Percentiles rank a stretch among this genome's conserved stretches.
These are phyloP conservation scores for Propsilocerus akamusi DNA, from an alignment of 1,140 invertebrate species.

Conservation along the genomic window DNA sequence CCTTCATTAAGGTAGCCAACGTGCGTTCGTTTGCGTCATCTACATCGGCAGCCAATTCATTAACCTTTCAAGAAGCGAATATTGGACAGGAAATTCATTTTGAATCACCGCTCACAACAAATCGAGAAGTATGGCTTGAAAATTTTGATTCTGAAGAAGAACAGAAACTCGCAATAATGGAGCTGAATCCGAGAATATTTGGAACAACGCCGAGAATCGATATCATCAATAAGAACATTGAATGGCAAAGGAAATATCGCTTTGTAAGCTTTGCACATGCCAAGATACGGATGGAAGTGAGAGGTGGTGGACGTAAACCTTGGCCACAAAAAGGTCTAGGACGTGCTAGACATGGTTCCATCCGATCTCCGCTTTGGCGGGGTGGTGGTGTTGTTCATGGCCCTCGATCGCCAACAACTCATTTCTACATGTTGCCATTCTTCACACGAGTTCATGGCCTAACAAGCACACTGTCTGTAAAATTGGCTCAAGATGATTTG, in stretches of 20 bases:
- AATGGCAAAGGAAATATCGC: conserved; percentile 76
- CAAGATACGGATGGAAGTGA: conserved; percentile 62
- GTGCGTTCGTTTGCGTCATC: neutral
- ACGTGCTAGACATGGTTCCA: conserved; percentile 75
- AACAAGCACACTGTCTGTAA: conserved; percentile 64
- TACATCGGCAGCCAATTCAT: neutral
- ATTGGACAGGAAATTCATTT: neutral
- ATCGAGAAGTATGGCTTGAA: conserved; percentile 76
- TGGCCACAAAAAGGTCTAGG: conserved; percentile 93
- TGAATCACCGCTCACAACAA: neutral
- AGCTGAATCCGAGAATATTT: conserved; percentile 79
- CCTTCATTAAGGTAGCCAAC: neutral
- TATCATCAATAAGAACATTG: conserved; percentile 68
- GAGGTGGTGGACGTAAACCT: conserved; percentile 76
- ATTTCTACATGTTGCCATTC: conserved; percentile 86
- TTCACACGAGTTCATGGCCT: conserved; percentile 57
- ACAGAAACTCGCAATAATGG: conserved; percentile 64
- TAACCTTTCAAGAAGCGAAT: neutral
- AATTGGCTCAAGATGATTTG: conserved; percentile 88
- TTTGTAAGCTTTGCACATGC: conserved; percentile 55
- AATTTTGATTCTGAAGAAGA: conserved; percentile 63
- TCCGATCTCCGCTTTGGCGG: conserved; percentile 66
- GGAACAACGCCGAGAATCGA: conserved; percentile 69
- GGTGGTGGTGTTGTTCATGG: conserved; percentile 73
- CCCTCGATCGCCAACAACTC: conserved; percentile 67